A percentile compares a stretch with the other conserved stretches of the same genome.
These are phyloP conservation scores for Megaceryle maxima DNA, from an alignment of 2,113 vertebrate species.

Conservation along the genomic window DNA sequence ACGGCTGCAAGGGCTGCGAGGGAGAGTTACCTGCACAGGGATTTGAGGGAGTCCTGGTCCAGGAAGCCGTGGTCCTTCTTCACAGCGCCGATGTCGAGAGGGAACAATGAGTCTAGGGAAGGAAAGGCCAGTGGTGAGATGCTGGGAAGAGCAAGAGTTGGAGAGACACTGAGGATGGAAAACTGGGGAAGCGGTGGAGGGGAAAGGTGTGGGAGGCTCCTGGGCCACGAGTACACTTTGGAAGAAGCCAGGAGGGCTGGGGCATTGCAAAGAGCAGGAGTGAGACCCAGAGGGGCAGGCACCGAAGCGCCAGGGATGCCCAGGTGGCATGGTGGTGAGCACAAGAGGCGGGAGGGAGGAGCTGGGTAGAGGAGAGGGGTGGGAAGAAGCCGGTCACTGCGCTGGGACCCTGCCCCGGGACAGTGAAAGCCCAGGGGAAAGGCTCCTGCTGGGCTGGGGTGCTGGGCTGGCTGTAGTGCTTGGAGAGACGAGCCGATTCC, in stretches of 20 bases:
- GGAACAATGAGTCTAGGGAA: conserved; percentile 72
- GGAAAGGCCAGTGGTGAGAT: background rate
- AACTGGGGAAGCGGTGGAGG: background rate
- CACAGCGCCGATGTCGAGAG: conserved; percentile 81
- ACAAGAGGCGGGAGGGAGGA: background rate
- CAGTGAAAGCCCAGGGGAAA: background rate
- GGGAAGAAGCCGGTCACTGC: background rate
- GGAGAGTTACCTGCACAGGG: conserved; percentile 80
- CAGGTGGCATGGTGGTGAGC: background rate
- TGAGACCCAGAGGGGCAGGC: background rate
- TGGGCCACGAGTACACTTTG: fast-evolving
- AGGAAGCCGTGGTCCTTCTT: conserved; percentile 85
- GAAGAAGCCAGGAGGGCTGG: background rate
- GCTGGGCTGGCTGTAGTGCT: background rate
- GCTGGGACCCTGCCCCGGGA: background rate
- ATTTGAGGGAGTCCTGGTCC: conserved; percentile 84
- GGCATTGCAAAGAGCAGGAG: background rate
- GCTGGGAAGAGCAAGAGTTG: background rate
- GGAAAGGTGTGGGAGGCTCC: background rate
- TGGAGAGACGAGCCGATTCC: background rate
- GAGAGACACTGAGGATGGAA: background rate
- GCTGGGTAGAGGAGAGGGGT: background rate
- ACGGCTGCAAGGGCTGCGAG: fast-evolving
- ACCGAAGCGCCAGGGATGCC: background rate
- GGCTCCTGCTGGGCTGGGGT: background rate